Percentiles rank a stretch among this genome's conserved stretches.
Conservation (phyloP, 2,888 invertebrate genomes). For the Teleogryllus oceanicus region DNA sequence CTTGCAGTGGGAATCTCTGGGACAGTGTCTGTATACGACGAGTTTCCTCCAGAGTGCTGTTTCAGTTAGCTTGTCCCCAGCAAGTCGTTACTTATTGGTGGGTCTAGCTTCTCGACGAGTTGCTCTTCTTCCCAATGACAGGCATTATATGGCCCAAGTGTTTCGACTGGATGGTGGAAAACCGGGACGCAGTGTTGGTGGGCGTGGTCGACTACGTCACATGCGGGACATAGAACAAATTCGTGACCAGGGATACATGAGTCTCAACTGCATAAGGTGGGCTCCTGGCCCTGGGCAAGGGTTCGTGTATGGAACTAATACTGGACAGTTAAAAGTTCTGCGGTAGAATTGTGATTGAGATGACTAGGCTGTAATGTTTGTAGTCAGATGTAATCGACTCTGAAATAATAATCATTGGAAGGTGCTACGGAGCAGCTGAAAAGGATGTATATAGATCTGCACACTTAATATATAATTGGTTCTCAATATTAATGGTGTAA, state of each 20-base stretch:
- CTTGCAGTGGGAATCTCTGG: slow-evolving; percentile 68
- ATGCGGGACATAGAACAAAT: slow-evolving; percentile 66
- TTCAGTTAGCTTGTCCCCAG: slow-evolving; percentile 80
- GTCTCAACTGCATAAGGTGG: slow-evolving; percentile 82
- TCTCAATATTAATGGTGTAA: neutral
- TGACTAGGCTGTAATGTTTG: neutral
- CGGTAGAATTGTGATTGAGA: slow-evolving; percentile 38
- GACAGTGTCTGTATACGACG: slow-evolving; percentile 74
- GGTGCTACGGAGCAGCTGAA: slow-evolving; percentile 3
- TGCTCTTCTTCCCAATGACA: slow-evolving; percentile 53
- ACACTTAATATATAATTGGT: neutral
- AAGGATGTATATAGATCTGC: slow-evolving; percentile 7
- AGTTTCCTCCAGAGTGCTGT: slow-evolving; percentile 75
- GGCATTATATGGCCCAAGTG: slow-evolving; percentile 51
- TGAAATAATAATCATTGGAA: neutral
- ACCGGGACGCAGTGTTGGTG: slow-evolving; percentile 32
- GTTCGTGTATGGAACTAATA: slow-evolving; percentile 80
- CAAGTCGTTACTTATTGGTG: slow-evolving; percentile 72
- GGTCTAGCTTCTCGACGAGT: slow-evolving; percentile 68
- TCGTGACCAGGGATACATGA: slow-evolving; percentile 60
- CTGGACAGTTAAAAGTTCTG: slow-evolving; percentile 72
- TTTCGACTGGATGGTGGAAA: slow-evolving; percentile 46
- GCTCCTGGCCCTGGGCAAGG: slow-evolving; percentile 79
- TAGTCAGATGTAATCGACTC: neutral
- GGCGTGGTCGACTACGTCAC: slow-evolving; percentile 38